Percentiles rank a stretch among this genome's conserved stretches.
These are phyloP conservation scores for Heloderma charlesbogerti DNA, from an alignment of 2,113 vertebrate species.

Conservation along the genomic window DNA sequence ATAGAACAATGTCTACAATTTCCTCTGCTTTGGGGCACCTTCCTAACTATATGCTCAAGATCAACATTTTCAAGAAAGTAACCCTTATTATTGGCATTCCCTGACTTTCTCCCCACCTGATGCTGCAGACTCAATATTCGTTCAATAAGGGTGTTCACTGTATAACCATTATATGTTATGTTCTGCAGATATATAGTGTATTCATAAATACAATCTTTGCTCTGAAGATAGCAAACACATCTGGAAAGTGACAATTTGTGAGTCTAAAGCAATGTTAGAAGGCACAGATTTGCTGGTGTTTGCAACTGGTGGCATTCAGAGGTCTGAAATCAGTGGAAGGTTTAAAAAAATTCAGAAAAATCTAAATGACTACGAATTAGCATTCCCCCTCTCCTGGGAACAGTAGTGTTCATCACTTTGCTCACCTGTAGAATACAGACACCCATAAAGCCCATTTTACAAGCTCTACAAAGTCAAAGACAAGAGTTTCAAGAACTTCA, in stretches of 20 bases:
- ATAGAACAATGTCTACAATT: no score
- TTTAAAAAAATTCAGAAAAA: background rate
- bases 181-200: background rate
- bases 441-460: background rate
- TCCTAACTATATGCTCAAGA: background rate
- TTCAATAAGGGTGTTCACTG: background rate
- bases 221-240: background rate
- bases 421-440: background rate
- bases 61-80: no score
- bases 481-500: background rate
- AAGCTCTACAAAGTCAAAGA: background rate
- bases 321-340: background rate
- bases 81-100: background rate
- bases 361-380: background rate
- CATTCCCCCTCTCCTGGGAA: background rate
- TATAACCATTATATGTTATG: background rate
- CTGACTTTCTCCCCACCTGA: background rate
- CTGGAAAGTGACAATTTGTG: background rate
- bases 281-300: rapidly evolving
- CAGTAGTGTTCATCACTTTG: background rate
- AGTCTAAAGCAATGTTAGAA: background rate
- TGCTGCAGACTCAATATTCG: background rate
- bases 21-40: no score
- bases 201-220: background rate
- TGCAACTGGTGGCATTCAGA: rapidly evolving